A percentile compares a stretch with the other conserved stretches of the same genome.
Evolutionary conservation across 2,888 invertebrate genomes (phyloP).

Genomic region (Nomada fabriciana): DNA sequence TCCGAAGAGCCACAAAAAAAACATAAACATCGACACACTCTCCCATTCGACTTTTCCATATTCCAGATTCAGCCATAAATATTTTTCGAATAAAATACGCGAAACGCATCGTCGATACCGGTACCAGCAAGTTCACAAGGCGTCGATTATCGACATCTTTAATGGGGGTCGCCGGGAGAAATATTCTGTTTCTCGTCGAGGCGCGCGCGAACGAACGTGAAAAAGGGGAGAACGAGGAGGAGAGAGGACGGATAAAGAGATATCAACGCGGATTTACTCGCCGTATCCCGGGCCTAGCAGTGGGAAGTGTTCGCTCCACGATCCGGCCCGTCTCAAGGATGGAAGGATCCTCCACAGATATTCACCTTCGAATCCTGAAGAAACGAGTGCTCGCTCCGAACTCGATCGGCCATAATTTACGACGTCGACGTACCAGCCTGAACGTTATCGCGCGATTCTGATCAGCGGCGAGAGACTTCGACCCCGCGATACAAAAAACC

Average conservation of each 20-base stretch:
- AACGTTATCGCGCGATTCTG: conserved; percentile 76
- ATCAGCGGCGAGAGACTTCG: conserved; percentile 72
- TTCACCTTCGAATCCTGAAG: conserved; percentile 64
- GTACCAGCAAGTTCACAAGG: not conserved
- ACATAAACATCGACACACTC: not conserved
- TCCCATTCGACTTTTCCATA: not conserved
- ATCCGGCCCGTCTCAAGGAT: conserved; percentile 52
- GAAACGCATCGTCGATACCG: not conserved
- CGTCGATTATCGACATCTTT: conserved; percentile 42
- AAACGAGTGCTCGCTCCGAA: conserved; percentile 61
- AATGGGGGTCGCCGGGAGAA: conserved; percentile 14
- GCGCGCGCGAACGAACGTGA: conserved; percentile 18
- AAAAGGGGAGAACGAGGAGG: not conserved
- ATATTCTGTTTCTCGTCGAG: conserved; percentile 36
- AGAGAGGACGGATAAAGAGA: conserved; percentile 53
- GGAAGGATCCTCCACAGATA: conserved; percentile 65
- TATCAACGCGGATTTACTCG: conserved; percentile 64
- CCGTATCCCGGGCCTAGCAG: conserved; percentile 47
- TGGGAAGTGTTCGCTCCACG: conserved; percentile 46
- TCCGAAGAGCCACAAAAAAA: not conserved
- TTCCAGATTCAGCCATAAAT: conserved; percentile 12
- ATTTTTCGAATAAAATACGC: not conserved
- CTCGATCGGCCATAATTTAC: conserved; percentile 79
- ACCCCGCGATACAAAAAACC: conserved; percentile 74
- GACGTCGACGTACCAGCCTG: conserved; percentile 63